Base-by-base conservation (phyloP, 2,113 vertebrate genomes). In the Prionailurus viverrinus region DNA sequence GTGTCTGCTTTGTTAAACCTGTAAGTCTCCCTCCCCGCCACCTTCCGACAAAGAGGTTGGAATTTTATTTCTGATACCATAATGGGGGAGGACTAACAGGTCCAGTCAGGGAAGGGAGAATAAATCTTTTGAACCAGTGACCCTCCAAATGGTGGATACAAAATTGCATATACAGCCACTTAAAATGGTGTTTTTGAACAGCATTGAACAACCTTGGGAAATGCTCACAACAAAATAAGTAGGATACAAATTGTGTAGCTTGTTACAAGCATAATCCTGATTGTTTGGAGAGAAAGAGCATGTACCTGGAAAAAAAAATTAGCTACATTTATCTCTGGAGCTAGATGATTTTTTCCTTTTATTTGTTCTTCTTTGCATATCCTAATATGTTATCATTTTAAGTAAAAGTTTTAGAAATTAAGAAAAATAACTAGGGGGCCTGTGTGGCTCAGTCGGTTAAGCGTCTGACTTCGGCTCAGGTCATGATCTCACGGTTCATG, bases 341-440 rank as follows among this genome's bases (percentile, higher is more conserved):
- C 11, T 21, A 12, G 71, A 79, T 58, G 25, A 51, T 25, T 66
- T 91, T 73, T n/a, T 13, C 12, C 69, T 82, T 93, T 81, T 33
- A 51, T 81, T 87, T 92, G 51, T 83, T 90, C 48, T 58, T 78
- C 31, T 68, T 23, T 91, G 7, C 33, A 63, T 61, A 90, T 82
- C 41, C 41, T 76, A 58, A 21, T 23, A 18, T 76, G 31, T 86
- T 84, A 73, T 33, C 53, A 51, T 85, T 86, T 82, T 87, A 69
- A 91, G n/a, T 87, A 27, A 63, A 97, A 83, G 41, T 13, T 58
- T 91, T 36, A 65, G 55, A 91, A 86, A 39, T 86, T 74, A 80
- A 73, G 19, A 78, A 81, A 84, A 94, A 71, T 58, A 61, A 71
- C 31, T 61, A 61, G 21, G 21, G 21, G 21, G 18, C 58, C 21